A percentile compares a stretch with the other conserved stretches of the same genome.
These are phyloP conservation scores for Otolemur crassicaudatus DNA, from an alignment of 2,797 vertebrate species.

Conservation along the genomic window DNA sequence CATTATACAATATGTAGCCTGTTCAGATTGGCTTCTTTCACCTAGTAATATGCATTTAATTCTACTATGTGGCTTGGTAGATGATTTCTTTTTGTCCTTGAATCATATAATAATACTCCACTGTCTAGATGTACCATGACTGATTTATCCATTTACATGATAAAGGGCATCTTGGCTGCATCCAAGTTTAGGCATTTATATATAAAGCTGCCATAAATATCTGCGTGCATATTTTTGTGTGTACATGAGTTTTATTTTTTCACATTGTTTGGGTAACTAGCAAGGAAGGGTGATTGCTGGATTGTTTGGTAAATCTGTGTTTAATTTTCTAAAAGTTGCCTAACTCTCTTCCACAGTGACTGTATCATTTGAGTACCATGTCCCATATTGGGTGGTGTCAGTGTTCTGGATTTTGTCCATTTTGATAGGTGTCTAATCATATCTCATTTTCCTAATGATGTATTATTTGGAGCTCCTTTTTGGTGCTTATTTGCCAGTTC, in stretches of 20 bases:
- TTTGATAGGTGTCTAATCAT: background rate
- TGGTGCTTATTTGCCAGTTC: background rate
- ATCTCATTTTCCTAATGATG: background rate
- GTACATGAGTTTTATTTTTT: background rate
- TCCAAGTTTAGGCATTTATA: background rate
- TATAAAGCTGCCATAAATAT: background rate
- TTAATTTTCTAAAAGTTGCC: background rate
- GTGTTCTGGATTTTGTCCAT: background rate
- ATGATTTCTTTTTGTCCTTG: slow-evolving; percentile 1
- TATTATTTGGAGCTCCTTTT: background rate
- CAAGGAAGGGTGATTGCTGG: background rate
- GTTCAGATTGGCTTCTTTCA: background rate
- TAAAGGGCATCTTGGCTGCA: background rate
- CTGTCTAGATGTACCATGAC: background rate
- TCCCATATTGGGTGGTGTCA: background rate
- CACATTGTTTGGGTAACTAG: background rate
- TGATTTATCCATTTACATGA: background rate
- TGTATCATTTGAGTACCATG: background rate
- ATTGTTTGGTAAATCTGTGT: background rate
- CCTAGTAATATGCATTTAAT: background rate
- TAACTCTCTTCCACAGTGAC: background rate
- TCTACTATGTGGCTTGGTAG: background rate
- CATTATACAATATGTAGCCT: background rate
- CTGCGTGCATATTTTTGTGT: background rate
- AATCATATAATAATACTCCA: background rate